Conservation (phyloP, 1,140 invertebrate genomes). For the Nebria ingens region DNA sequence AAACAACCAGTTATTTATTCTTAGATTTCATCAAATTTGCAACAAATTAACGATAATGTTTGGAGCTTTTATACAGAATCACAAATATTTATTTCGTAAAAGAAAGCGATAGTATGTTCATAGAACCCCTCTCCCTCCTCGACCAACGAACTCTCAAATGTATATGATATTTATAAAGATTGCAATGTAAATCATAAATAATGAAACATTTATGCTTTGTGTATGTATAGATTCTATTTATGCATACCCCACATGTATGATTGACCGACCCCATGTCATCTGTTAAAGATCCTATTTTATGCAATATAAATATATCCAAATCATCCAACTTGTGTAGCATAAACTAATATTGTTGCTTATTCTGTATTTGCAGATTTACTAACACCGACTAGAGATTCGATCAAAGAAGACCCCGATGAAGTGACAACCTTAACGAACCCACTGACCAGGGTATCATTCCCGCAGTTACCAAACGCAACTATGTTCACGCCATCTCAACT, state of each 20-base stretch:
- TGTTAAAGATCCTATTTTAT: background rate
- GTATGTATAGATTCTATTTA: conserved; percentile 12
- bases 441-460: conserved; percentile 25
- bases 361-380: conserved; percentile 22
- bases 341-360: conserved; percentile 12
- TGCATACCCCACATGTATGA: no score
- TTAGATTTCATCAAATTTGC: no score
- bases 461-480: conserved; percentile 47
- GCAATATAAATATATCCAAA: background rate
- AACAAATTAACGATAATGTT: no score
- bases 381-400: conserved; percentile 14
- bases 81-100: no score
- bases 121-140: no score
- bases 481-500: conserved; percentile 41
- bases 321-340: background rate
- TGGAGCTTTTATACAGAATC: no score
- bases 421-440: conserved; percentile 21
- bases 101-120: no score
- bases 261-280: no score
- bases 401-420: conserved; percentile 27
- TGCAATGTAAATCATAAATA: background rate
- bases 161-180: no score
- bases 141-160: no score
- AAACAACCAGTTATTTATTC: no score
- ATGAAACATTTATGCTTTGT: conserved; percentile 14